Percentiles rank a stretch among this genome's conserved stretches.
These are phyloP conservation scores for Ormyrus thymus DNA, from an alignment of 2,888 invertebrate genomes.

Conservation along the genomic window DNA sequence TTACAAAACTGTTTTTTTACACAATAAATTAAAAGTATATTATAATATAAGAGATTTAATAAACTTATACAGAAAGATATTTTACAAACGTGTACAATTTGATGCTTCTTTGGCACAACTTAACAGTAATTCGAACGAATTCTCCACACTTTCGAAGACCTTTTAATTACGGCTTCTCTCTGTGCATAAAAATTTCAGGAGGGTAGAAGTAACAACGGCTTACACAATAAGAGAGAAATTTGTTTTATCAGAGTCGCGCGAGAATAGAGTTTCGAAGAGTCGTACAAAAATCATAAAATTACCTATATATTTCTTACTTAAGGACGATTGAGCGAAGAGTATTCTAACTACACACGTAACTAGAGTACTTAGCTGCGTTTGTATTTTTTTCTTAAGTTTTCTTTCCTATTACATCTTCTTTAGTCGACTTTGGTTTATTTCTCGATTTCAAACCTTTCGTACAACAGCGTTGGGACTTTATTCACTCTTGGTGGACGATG, in stretches of 20 bases:
- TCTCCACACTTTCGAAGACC: conserved; percentile 35
- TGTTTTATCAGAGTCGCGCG: conserved; percentile 23
- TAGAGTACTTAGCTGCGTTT: conserved; percentile 42
- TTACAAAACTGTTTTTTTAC: too few species aligned
- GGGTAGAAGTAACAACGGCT: conserved; percentile 12
- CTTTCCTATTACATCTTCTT: conserved; percentile 1
- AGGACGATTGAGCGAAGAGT: conserved; percentile 47
- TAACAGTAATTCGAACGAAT: conserved; percentile 12
- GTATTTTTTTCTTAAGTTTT: neutral
- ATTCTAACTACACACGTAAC: conserved; percentile 51
- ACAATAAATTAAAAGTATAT: too few species aligned
- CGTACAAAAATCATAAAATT: conserved; percentile 54
- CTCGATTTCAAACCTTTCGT: conserved; percentile 5
- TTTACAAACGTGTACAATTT: too few species aligned
- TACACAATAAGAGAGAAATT: conserved; percentile 17
- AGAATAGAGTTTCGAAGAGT: conserved; percentile 44
- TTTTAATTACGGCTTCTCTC: conserved; percentile 37
- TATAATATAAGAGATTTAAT: too few species aligned
- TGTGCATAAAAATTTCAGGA: conserved; percentile 17
- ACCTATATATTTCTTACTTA: conserved; percentile 38
- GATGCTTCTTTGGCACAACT: conserved; percentile 34
- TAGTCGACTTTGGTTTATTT: conserved; percentile 12
- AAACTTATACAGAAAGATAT: too few species aligned
- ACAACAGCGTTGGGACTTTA: conserved; percentile 23
- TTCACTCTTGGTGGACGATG: conserved; percentile 25